Conservation (phyloP, 2,113 vertebrate species). For the Vulpes lagopus region DNA sequence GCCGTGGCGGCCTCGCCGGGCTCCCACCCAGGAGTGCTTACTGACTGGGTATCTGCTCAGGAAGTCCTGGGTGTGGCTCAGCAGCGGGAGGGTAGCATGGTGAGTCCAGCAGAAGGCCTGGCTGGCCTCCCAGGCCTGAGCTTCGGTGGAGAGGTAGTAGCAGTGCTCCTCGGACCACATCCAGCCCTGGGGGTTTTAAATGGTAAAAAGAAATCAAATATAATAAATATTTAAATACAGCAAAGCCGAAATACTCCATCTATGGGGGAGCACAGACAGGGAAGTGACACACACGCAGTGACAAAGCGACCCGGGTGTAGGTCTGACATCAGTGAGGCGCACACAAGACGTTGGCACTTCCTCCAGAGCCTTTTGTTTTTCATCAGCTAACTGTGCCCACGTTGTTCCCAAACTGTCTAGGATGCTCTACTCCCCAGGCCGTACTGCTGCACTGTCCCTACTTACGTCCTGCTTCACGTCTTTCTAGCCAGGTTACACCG, state of each 20-base stretch:
- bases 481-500: not conserved
- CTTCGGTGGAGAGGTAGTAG: constrained; percentile 44
- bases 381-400: not conserved
- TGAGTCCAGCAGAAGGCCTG: constrained; percentile 67
- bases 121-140: constrained; percentile 69
- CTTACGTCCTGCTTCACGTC: not conserved
- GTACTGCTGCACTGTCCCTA: not conserved
- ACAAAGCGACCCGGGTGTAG: not conserved
- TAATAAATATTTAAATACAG: not conserved
- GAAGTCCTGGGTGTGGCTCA: constrained; percentile 70
- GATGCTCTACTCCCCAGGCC: not conserved
- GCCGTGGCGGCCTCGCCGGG: constrained; percentile 52
- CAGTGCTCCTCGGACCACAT: constrained; percentile 62
- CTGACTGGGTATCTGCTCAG: constrained; percentile 40
- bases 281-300: not conserved
- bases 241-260: not conserved
- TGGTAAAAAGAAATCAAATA: not conserved
- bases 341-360: not conserved
- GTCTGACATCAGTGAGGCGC: not conserved
- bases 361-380: not conserved
- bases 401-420: not conserved
- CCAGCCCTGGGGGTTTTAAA: constrained; percentile 64
- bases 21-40: constrained; percentile 72
- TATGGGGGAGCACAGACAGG: not conserved
- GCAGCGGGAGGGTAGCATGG: constrained; percentile 60